These are phyloP conservation scores for Colletes collaris DNA, from an alignment of 2,888 invertebrate genomes.

Conservation along the genomic window DNA sequence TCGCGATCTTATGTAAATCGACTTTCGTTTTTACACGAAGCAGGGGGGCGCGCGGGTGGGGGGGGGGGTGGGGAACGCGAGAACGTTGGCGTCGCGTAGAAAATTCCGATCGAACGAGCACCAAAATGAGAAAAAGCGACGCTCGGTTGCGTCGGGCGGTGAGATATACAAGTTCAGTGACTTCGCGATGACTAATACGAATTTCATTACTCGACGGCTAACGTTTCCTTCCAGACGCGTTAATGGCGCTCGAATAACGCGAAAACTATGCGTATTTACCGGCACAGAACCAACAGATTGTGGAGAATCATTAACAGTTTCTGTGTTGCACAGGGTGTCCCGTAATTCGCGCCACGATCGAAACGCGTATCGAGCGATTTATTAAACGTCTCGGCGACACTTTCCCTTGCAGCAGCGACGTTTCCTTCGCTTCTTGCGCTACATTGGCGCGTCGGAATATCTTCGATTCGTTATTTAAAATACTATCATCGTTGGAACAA, in stretches of 20 bases:
- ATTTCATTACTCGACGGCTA: conserved; percentile 49
- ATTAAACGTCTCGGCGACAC: too few species aligned
- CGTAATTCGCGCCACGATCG: not conserved
- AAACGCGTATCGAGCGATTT: too few species aligned
- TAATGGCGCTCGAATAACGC: conserved; percentile 30
- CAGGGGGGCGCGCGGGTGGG: too few species aligned
- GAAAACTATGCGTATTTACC: conserved; percentile 36
- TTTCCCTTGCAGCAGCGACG: too few species aligned
- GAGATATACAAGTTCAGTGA: conserved; percentile 49
- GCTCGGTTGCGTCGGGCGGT: not conserved
- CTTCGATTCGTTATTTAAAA: too few species aligned
- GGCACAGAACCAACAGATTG: conserved; percentile 29
- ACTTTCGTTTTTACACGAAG: conserved; percentile 30
- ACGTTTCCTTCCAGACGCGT: conserved; percentile 43
- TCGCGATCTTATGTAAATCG: conserved; percentile 27
- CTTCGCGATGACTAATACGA: conserved; percentile 49
- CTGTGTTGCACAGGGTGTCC: conserved; percentile 3
- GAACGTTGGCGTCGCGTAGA: not conserved
- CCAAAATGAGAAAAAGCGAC: conserved; percentile 9
- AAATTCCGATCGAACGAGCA: not conserved
- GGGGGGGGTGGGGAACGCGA: too few species aligned
- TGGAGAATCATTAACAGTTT: conserved; percentile 11
- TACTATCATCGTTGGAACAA: too few species aligned
- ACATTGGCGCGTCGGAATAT: too few species aligned
- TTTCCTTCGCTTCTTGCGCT: too few species aligned